Conservation (phyloP, 2,888 invertebrate genomes). For the Philopedon plagiatum region DNA sequence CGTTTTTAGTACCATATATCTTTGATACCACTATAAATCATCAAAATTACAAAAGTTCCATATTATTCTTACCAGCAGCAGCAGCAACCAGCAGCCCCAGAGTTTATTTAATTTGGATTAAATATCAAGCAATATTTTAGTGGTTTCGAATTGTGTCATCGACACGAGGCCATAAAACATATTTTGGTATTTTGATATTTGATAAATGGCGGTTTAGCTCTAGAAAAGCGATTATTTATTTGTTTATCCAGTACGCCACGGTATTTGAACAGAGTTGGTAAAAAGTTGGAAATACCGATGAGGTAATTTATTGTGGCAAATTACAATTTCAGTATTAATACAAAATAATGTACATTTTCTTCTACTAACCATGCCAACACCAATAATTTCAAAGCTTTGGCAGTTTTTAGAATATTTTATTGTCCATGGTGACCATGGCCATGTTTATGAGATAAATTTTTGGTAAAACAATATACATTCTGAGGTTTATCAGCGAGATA, state of each 20-base stretch:
- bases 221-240: conserved; percentile 25
- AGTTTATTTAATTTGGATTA: conserved; percentile 44
- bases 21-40: conserved; percentile 27
- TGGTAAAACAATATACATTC: too few species aligned
- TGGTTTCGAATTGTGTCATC: conserved; percentile 34
- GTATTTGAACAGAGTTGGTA: not conserved
- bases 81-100: not conserved
- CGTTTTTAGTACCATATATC: not conserved
- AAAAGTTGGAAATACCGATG: not conserved
- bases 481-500: too few species aligned
- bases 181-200: conserved; percentile 39
- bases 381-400: too few species aligned
- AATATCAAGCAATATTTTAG: conserved; percentile 39
- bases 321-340: too few species aligned
- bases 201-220: conserved; percentile 7
- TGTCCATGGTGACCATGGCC: too few species aligned
- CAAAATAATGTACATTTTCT: too few species aligned
- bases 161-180: conserved; percentile 37
- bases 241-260: not conserved
- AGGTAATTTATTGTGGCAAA: too few species aligned
- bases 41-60: conserved; percentile 41
- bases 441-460: too few species aligned
- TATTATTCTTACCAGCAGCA: conserved; percentile 26
- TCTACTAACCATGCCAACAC: too few species aligned
- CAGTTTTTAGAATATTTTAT: too few species aligned